Evolutionary conservation across 2,888 invertebrate genomes (phyloP).

Genomic region (Tuberolachnus salignus): DNA sequence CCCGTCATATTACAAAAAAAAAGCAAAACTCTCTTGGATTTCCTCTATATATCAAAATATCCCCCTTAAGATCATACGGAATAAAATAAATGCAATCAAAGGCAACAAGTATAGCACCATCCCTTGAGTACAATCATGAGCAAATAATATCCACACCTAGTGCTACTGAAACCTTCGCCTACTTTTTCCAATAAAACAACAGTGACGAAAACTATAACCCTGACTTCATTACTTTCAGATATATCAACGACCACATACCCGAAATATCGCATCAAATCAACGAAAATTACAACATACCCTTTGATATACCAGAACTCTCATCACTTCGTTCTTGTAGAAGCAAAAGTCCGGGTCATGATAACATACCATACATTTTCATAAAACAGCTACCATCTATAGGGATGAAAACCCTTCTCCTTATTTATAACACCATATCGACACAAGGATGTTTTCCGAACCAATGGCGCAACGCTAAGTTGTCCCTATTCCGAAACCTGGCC

Average conservation of each 20-base stretch:
- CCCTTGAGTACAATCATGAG: neutral
- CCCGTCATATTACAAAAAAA: neutral
- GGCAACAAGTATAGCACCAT: neutral
- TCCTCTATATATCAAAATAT: neutral
- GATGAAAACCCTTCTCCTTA: neutral
- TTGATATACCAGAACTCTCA: neutral
- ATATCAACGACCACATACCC: neutral
- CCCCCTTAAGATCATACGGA: neutral
- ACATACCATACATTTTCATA: neutral
- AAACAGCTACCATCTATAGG: neutral
- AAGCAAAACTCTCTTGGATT: neutral
- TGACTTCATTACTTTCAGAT: neutral
- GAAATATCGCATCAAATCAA: neutral
- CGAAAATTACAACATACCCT: neutral
- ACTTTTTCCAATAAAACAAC: neutral
- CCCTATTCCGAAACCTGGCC: neutral
- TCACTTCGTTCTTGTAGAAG: neutral
- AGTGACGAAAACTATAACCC: conserved; percentile 17
- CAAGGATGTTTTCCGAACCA: neutral
- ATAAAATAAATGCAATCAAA: neutral
- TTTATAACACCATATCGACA: neutral
- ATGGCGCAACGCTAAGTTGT: neutral
- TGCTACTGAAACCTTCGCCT: neutral
- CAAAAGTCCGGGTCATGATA: neutral
- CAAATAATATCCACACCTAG: neutral